Conservation (phyloP, 2,888 invertebrate species). For the Apodemia zela region DNA sequence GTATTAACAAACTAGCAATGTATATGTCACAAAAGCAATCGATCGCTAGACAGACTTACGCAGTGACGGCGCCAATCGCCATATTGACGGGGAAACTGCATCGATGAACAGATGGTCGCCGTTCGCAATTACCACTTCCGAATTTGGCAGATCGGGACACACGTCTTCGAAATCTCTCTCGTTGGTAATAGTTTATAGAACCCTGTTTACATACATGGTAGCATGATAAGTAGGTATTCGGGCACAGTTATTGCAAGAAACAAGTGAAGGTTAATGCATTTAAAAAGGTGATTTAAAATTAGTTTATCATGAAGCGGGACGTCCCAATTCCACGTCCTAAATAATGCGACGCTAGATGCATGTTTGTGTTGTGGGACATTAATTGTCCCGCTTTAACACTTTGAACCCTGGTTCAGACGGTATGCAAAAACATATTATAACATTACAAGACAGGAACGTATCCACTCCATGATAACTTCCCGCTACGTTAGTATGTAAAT, state of each 20-base stretch:
- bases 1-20: constrained; percentile 22
- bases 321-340: no score
- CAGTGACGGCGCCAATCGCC: constrained; percentile 24
- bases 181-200: background rate
- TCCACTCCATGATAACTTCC: no score
- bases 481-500: no score
- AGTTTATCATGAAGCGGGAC: no score
- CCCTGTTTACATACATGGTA: background rate
- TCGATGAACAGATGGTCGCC: constrained; percentile 35
- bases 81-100: constrained; percentile 28
- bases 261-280: background rate
- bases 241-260: background rate
- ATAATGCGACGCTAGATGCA: no score
- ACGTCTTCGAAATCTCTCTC: background rate
- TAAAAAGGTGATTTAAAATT: no score
- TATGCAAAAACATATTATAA: no score
- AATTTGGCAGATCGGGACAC: constrained; percentile 23
- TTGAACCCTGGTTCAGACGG: no score
- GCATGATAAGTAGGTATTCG: background rate
- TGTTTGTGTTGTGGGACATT: no score
- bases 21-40: constrained; percentile 16
- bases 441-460: no score
- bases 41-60: constrained; percentile 25
- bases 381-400: no score
- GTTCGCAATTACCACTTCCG: constrained; percentile 23